Conservation (phyloP, 2,113 vertebrate genomes). For the Thalassarche chlororhynchos region DNA sequence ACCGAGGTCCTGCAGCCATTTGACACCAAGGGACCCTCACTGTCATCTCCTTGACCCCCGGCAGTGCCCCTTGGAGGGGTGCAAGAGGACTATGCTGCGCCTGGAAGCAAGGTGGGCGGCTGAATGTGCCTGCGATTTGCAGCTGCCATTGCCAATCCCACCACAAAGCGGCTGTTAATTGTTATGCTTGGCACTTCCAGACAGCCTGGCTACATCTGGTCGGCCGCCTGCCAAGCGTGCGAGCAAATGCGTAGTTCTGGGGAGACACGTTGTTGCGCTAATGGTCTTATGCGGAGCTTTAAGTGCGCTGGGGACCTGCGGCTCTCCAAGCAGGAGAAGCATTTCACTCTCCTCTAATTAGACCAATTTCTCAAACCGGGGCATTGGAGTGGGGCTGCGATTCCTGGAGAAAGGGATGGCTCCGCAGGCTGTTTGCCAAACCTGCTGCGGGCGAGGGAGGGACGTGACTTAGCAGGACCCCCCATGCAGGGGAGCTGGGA, state of each 20-base stretch:
- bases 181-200: constrained; percentile 37
- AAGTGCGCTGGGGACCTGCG: neutral
- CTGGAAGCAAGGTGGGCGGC: neutral
- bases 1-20: neutral
- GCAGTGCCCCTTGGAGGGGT: neutral
- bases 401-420: neutral
- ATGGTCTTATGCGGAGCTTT: neutral
- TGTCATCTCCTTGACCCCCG: neutral
- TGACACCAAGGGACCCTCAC: neutral
- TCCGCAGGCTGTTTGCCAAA: neutral
- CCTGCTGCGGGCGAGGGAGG: fast-evolving
- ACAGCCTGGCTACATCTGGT: constrained; percentile 8
- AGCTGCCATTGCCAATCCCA: neutral
- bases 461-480: neutral
- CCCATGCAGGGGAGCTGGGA: neutral
- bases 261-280: neutral
- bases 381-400: neutral
- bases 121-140: fast-evolving
- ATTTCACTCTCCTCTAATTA: neutral
- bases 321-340: neutral
- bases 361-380: neutral
- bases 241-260: neutral
- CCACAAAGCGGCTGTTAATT: neutral
- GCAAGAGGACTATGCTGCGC: neutral
- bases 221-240: neutral